Base-by-base conservation (phyloP, 35 echinoderm and acorn worm species). In the Strongylocentrotus purpuratus region DNA sequence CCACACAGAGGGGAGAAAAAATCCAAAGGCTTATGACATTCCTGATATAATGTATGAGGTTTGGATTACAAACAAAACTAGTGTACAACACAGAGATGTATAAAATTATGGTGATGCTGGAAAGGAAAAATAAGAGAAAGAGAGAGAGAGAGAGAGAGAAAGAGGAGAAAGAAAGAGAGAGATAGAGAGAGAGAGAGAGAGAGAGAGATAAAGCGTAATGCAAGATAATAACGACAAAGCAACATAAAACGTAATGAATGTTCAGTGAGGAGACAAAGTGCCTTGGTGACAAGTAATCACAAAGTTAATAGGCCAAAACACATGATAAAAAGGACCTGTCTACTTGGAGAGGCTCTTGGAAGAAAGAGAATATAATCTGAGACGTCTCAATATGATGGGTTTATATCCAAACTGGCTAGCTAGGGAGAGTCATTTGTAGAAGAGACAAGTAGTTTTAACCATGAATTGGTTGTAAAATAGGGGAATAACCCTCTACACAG, bases 291-390 rank as follows among this genome's bases (percentile, higher is more conserved):
- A 28, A 89, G 45, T 25, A 89, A 31, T 89, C 87, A 89, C 87
- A 33, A 45, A 89, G 87, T 89, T 89, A 89, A 89, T 89, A 31
- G 87, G 33, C 87, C 87, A 89, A 45, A 89, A 46, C 65, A 78
- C n/a, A 78, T 78, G 28, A 78, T 78, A n/a, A 78, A 22, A 22
- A 78, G 22, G 65, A 28, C 22, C 28, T n/a, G 65, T 78, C 20
- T 78, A 22, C 65, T 22, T 78, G 28, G 65, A 78, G 65, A 78
- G 65, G 65, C 7, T 28, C 65, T 28, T 22, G 0, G 7, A 78
- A 4, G 28, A 28, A 78, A 78, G 20, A 78, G 65, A 78, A 78
- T 5, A 78, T 78, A 78, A 78, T 78, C 7, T 15, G 1, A 78
- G 28, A 78, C 28, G 65, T 78, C 65, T 78, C 65, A 78, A 28